Evolutionary conservation across 2,888 invertebrate genomes (phyloP), one percentile per base, ranked within the genome.

Genomic region (Alentia gelatinosa): DNA sequence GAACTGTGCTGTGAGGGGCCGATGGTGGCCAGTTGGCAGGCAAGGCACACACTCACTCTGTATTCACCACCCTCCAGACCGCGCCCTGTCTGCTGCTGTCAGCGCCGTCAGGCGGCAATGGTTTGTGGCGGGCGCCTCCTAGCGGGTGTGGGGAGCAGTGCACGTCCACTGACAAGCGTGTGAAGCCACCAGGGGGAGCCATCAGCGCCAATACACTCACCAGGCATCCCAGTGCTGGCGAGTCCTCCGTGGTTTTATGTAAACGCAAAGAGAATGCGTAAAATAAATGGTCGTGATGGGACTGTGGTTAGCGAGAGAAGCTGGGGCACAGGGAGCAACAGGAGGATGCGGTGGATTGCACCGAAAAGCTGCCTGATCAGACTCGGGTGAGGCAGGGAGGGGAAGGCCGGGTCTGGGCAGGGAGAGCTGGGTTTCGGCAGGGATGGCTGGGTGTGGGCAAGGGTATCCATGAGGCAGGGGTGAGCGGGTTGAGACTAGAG

Each of bases 121-220:
- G 68, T 26, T 68, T 68, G 68, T 68, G 68, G 68, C 68, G 33
- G 68, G 68, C 68, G 68, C 68, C 26, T 68, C 68, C 68, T 68
- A 63, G 63, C 63, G 68, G 68, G 30, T 30, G 30, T 1, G 68
- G 68, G 68, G 68, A n/a, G 26, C 68, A 68, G 68, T 3, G 4
- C 68, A 68, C 68, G 68, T 68, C 68, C 68, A 19, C 47, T 47
- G 47, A 19, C 19, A 12, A n/a, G 9, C 47, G 68, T 4, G 3
- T 68, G 68, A 68, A 68, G 68, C 68, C 68, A 68, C 68, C 68
- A 68, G 68, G 68, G 68, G 68, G 15, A 26, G 68, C 56, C 56
- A 56, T 56, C 56, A 56, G 56, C 56, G 23, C 56, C 56, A 56
- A 56, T 56, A 56, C 56, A 56, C 56, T 56, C 9, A 3, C 23